These are phyloP conservation scores for Hemichromis elongatus DNA, from an alignment of 2,113 vertebrate genomes.

Conservation along the genomic window DNA sequence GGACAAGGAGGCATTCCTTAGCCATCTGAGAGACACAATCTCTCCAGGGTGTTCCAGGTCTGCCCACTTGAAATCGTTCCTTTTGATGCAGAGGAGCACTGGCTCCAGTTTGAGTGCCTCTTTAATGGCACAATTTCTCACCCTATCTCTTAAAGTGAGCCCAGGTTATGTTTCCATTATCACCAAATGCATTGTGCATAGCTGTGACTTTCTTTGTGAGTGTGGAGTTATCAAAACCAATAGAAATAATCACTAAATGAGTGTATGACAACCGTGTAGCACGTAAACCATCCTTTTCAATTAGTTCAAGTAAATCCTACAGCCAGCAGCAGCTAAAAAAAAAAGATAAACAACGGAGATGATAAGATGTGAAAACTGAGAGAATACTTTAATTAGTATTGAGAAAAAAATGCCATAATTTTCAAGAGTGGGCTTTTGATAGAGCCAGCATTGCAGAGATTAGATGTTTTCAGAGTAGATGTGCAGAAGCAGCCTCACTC, in stretches of 20 bases:
- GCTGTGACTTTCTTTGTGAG: not conserved
- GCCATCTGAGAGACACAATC: not conserved
- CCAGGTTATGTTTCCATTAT: not conserved
- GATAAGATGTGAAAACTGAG: not conserved
- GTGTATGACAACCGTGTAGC: not conserved
- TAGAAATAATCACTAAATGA: not conserved
- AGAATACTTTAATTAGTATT: not conserved
- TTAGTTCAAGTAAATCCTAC: not conserved
- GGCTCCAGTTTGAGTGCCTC: not conserved
- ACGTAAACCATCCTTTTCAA: not conserved
- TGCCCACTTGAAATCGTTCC: not conserved
- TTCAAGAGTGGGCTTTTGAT: not conserved
- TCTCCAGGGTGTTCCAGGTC: not conserved
- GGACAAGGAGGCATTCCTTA: not conserved
- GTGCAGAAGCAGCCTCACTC: conserved; percentile 26
- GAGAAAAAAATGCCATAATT: not conserved
- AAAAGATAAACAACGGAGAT: not conserved
- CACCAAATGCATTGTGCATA: not conserved
- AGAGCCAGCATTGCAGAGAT: not conserved
- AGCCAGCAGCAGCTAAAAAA: not conserved
- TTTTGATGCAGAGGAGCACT: not conserved
- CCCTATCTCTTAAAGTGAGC: not conserved
- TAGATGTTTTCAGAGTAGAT: conserved; percentile 28
- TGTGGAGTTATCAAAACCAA: not conserved
- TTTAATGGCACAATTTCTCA: not conserved